Percentiles rank a stretch among this genome's conserved stretches.
phyloP scores from a whole-genome alignment of 2,888 invertebrate species.

The Monochamus alternatus region DNA sequence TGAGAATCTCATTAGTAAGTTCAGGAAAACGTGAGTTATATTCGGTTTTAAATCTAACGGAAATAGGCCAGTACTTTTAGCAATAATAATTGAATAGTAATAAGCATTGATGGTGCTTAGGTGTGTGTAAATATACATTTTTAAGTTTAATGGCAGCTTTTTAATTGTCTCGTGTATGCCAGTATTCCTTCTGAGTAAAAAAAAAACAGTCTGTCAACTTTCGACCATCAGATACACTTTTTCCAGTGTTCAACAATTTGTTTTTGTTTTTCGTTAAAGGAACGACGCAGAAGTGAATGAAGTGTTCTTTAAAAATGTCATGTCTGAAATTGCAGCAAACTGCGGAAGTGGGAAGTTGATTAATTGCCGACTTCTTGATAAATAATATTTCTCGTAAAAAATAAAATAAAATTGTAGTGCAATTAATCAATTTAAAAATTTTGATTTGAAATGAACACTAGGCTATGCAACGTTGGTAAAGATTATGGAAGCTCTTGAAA shows the following conservation, averaged over 20 bases:
- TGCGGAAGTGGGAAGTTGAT: too few species aligned
- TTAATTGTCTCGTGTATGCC: constrained; percentile 23
- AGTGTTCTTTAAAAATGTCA: not conserved
- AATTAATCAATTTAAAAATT: not conserved
- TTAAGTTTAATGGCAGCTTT: constrained; percentile 8
- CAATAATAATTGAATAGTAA: constrained; percentile 33
- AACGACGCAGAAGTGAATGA: not conserved
- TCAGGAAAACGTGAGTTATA: constrained; percentile 10
- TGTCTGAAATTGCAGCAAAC: not conserved
- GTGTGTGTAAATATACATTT: constrained; percentile 16
- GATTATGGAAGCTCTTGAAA: not conserved
- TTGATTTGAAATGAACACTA: not conserved
- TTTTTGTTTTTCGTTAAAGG: constrained; percentile 5
- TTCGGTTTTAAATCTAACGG: constrained; percentile 13
- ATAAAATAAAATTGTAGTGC: not conserved
- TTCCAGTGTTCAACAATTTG: constrained; percentile 20
- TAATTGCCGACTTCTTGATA: too few species aligned
- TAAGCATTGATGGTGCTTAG: constrained; percentile 34
- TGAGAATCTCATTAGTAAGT: constrained; percentile 30
- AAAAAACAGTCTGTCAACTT: constrained; percentile 38
- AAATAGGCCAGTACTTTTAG: constrained; percentile 36
- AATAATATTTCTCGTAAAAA: not conserved
- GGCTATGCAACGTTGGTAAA: not conserved
- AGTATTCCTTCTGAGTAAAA: constrained; percentile 13
- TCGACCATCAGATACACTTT: constrained; percentile 3